phyloP scores from a whole-genome alignment of 1,140 invertebrate genomes.

The Lucilia sericata region DNA sequence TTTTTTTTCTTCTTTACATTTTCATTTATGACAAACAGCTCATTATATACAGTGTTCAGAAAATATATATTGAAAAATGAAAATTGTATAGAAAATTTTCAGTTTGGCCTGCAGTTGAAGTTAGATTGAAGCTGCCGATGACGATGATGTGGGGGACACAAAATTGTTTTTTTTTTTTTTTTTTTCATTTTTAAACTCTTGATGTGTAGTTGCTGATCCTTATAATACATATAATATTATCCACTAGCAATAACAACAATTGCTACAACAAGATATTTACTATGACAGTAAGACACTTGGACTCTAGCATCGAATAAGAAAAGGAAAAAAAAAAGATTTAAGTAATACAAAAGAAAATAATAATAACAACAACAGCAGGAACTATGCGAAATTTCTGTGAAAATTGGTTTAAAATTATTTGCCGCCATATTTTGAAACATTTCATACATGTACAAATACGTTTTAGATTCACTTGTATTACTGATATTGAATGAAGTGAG shows the following conservation, averaged over 20 bases:
- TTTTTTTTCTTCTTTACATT: neutral
- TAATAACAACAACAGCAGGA: constrained; percentile 44
- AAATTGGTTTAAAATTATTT: constrained; percentile 46
- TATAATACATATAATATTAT: neutral
- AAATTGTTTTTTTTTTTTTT: no score
- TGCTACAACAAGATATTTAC: constrained; percentile 23
- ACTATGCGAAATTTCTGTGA: constrained; percentile 47
- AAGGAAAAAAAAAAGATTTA: neutral
- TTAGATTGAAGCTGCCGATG: constrained; percentile 37
- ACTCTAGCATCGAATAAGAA: neutral
- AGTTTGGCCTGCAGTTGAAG: constrained; percentile 31
- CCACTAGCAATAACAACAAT: neutral
- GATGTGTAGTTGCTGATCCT: constrained; percentile 8
- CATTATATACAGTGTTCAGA: constrained; percentile 26
- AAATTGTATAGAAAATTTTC: constrained; percentile 22
- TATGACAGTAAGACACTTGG: constrained; percentile 30
- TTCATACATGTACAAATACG: neutral
- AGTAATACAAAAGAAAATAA: neutral
- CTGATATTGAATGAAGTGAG: neutral
- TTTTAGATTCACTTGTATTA: neutral
- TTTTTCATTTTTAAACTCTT: neutral
- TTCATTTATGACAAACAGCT: constrained; percentile 38
- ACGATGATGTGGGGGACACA: constrained; percentile 35
- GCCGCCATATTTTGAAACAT: constrained; percentile 30
- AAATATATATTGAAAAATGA: neutral